Conservation (phyloP, 2,888 invertebrate species). For the Disparrhopalites patrizii region DNA sequence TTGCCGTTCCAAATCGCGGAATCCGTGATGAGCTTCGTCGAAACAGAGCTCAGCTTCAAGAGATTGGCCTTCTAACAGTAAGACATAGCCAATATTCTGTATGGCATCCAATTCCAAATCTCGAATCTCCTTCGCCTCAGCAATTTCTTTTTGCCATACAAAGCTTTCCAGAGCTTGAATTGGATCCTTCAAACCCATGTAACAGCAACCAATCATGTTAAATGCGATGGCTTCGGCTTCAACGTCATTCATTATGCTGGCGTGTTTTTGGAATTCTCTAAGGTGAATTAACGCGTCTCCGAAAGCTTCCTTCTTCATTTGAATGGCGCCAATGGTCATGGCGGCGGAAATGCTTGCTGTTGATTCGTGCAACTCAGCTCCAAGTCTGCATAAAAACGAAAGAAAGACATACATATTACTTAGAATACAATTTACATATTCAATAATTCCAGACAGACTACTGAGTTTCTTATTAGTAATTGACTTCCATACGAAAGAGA, state of each 20-base stretch:
- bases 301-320: neutral
- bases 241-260: neutral
- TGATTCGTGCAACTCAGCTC: neutral
- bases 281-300: neutral
- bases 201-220: neutral
- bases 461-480: too few relatives aligned
- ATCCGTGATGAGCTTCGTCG: neutral
- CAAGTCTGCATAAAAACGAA: conserved; percentile 3
- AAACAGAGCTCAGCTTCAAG: conserved; percentile 3
- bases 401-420: too few relatives aligned
- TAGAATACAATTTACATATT: neutral
- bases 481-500: too few relatives aligned
- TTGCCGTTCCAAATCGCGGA: neutral
- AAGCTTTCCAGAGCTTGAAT: neutral
- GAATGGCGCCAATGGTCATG: neutral
- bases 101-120: conserved; percentile 8
- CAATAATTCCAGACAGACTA: neutral
- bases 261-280: neutral
- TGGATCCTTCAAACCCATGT: neutral
- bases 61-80: neutral
- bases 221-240: conserved; percentile 8
- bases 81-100: neutral
- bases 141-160: conserved; percentile 9
- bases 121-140: neutral
- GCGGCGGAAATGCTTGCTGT: neutral